Conservation (phyloP, 2,888 invertebrate species). For the Notocelia uddmanniana region DNA sequence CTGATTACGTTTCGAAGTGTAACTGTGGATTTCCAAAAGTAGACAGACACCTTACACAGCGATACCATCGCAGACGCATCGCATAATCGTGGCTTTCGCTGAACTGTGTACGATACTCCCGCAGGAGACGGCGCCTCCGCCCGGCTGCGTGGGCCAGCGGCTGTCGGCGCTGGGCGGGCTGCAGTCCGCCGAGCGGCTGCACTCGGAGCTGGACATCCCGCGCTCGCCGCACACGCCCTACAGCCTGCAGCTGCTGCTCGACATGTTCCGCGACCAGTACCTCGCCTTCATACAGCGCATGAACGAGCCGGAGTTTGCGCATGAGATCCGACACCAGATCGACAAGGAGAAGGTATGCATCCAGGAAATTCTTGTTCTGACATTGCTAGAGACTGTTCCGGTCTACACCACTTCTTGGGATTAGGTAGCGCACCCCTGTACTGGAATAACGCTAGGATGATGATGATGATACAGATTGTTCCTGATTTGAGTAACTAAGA, state of each 20-base stretch:
- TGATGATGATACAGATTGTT: too few relatives aligned
- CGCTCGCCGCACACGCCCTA: constrained; percentile 93
- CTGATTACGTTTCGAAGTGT: too few relatives aligned
- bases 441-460: too few relatives aligned
- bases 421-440: too few relatives aligned
- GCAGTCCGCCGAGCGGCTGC: constrained; percentile 87
- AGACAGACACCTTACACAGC: not conserved
- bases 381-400: too few relatives aligned
- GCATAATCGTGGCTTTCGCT: not conserved
- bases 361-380: too few relatives aligned
- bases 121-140: constrained; percentile 91
- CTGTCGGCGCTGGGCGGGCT: constrained; percentile 91
- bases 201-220: constrained; percentile 94
- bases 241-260: constrained; percentile 94
- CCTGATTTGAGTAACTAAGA: too few relatives aligned
- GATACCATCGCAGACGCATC: not conserved
- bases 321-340: constrained; percentile 90
- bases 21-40: too few relatives aligned
- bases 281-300: constrained; percentile 93
- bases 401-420: too few relatives aligned
- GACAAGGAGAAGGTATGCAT: constrained; percentile 91
- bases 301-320: constrained; percentile 91
- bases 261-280: constrained; percentile 94
- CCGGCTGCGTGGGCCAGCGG: constrained; percentile 96
- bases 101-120: not conserved